Base-by-base conservation (phyloP, 2,888 invertebrate genomes). In the Polydrusus pterygomalis region DNA sequence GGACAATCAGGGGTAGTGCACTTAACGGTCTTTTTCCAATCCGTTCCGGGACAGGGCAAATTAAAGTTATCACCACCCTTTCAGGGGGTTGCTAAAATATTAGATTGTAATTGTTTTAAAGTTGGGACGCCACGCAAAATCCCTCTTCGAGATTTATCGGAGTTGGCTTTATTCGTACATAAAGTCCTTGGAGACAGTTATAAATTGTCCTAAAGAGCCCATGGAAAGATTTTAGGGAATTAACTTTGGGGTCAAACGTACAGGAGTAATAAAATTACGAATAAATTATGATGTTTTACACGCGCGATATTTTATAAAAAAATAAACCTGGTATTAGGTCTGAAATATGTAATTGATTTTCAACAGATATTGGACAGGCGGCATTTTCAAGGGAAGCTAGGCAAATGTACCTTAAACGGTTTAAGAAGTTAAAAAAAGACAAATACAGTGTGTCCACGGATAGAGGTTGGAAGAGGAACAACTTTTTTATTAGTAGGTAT, bases 81-180 rank as follows among this genome's bases (percentile, higher is more conserved):
- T 68, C 68, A 63, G 76, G 71, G 51, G 72, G 63, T 77, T 65
- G 69, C 75, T 79, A 70, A 75, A 75, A 78, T 77, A 78, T 78
- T 78, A 77, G 77, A 79, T 69, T 78, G 77, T 78, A 79, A 79
- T 79, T 79, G 78, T 79, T 79, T 77, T 74, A 78, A 78, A 77
- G 77, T 77, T 62, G 62, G 49, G 71, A 73, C 54, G 73, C 47
- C 77, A 74, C 74, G 74, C 74, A 72, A 78, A 78, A 76, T 71
- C 75, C 65, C 62, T 63, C 69, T 11, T 20, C 51, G 56, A 72
- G 75, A 79, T 79, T 78, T 78, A 79, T 78, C 45, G 69, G 20
- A 30, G 20, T 40, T 54, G 63, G 43, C 58, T 60, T 60, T 60
- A 60, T 60, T 45, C 70, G 25, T 45, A 77, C 74, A 74, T 67